A percentile compares a stretch with the other conserved stretches of the same genome.
phyloP scores from a whole-genome alignment of 1,140 invertebrate species.

The Eulimnadia texana region DNA sequence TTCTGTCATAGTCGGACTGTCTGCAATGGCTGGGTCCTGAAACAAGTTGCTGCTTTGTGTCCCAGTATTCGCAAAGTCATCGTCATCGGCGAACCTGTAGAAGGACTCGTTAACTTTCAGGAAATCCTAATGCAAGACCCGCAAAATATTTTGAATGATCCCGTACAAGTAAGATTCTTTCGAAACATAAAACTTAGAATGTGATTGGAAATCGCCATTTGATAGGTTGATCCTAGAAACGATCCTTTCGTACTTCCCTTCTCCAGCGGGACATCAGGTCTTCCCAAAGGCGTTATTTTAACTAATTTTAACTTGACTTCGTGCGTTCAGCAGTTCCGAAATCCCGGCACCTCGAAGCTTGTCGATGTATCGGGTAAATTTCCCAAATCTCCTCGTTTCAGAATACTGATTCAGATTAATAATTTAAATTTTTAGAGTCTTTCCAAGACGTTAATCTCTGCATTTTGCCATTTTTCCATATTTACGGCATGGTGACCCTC shows the following conservation, averaged over 20 bases:
- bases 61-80: slow-evolving; percentile 24
- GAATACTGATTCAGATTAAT: background rate
- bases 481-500: slow-evolving; percentile 46
- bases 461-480: slow-evolving; percentile 72
- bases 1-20: slow-evolving; percentile 50
- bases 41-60: slow-evolving; percentile 22
- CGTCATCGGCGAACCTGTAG: slow-evolving; percentile 22
- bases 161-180: too few species aligned
- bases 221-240: slow-evolving; percentile 23
- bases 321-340: slow-evolving; percentile 41
- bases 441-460: slow-evolving; percentile 35
- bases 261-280: slow-evolving; percentile 71
- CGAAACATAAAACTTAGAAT: too few species aligned
- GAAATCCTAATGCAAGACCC: background rate
- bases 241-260: slow-evolving; percentile 30
- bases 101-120: slow-evolving; percentile 4
- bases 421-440: too few species aligned
- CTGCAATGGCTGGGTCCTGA: slow-evolving; percentile 40
- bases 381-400: background rate
- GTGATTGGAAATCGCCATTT: background rate
- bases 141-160: background rate
- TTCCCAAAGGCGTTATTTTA: slow-evolving; percentile 73
- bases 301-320: slow-evolving; percentile 57
- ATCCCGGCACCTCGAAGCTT: slow-evolving; percentile 19
- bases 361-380: slow-evolving; percentile 7